Evolutionary conservation across 2,113 vertebrate genomes (phyloP).

Genomic region (Oreochromis spilurus): DNA sequence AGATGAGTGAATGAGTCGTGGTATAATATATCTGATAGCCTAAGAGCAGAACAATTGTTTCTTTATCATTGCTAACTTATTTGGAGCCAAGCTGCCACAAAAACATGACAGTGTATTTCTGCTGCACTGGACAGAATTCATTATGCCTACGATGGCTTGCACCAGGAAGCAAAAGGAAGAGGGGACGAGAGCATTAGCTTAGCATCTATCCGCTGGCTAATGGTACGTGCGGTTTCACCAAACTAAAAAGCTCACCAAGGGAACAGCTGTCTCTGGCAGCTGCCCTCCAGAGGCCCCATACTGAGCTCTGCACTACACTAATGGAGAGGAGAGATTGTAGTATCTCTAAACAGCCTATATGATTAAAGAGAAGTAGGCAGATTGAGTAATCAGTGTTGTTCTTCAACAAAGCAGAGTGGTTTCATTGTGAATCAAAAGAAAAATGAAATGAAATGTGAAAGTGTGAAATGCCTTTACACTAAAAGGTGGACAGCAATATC

Average conservation of each 20-base stretch:
- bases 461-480: not conserved
- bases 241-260: constrained; percentile 17
- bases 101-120: constrained; percentile 66
- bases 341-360: not conserved
- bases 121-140: constrained; percentile 33
- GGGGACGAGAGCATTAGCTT: constrained; percentile 4
- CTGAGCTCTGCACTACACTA: constrained; percentile 22
- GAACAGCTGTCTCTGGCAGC: constrained; percentile 67
- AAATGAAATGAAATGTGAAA: not conserved
- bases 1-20: not conserved
- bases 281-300: constrained; percentile 31
- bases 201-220: not conserved
- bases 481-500: not conserved
- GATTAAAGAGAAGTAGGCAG: not conserved
- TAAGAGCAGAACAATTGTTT: not conserved
- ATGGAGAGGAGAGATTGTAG: not conserved
- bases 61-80: not conserved
- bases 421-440: not conserved
- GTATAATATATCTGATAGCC: not conserved
- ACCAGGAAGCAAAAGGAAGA: not conserved
- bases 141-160: constrained; percentile 13
- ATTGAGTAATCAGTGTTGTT: not conserved
- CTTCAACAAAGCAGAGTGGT: not conserved
- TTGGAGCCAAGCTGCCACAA: constrained; percentile 64
- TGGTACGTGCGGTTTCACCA: not conserved